Conservation (phyloP, 2,888 invertebrate genomes). For the Tenthredo distinguenda region DNA sequence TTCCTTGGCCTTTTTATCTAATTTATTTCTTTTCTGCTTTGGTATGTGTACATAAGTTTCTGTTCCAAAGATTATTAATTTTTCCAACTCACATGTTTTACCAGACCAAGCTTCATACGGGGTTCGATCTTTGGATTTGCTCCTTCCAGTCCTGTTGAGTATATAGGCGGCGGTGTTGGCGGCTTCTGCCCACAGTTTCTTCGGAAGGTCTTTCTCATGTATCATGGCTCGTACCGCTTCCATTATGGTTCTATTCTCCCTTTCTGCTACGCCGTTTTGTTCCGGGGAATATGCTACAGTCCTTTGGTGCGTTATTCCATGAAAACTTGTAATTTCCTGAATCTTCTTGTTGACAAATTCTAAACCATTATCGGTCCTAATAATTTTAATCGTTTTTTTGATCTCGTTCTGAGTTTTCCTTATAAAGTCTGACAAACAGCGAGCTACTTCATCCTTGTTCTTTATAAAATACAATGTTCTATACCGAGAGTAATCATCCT, state of each 20-base stretch:
- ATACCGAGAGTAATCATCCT: slow-evolving; percentile 56
- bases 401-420: slow-evolving; percentile 51
- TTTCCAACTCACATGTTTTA: slow-evolving; percentile 56
- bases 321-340: neutral
- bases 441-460: slow-evolving; percentile 53
- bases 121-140: slow-evolving; percentile 33
- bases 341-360: slow-evolving; percentile 56
- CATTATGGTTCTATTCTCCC: slow-evolving; percentile 31
- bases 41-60: slow-evolving; percentile 56
- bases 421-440: slow-evolving; percentile 54
- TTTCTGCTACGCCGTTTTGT: slow-evolving; percentile 37
- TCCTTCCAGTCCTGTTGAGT: neutral
- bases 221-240: slow-evolving; percentile 10
- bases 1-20: slow-evolving; percentile 55
- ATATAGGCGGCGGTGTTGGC: slow-evolving; percentile 31
- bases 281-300: slow-evolving; percentile 7
- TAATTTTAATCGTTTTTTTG: slow-evolving; percentile 46
- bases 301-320: slow-evolving; percentile 13
- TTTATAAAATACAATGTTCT: slow-evolving; percentile 53
- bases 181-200: slow-evolving; percentile 23
- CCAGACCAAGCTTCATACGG: slow-evolving; percentile 60
- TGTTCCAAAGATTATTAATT: slow-evolving; percentile 61
- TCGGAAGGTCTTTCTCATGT: neutral
- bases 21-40: slow-evolving; percentile 55
- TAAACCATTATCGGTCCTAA: slow-evolving; percentile 57